Evolutionary conservation across 53 echinoderm and acorn worm genomes (phyloP).

Genomic region (Zoroaster sp.): DNA sequence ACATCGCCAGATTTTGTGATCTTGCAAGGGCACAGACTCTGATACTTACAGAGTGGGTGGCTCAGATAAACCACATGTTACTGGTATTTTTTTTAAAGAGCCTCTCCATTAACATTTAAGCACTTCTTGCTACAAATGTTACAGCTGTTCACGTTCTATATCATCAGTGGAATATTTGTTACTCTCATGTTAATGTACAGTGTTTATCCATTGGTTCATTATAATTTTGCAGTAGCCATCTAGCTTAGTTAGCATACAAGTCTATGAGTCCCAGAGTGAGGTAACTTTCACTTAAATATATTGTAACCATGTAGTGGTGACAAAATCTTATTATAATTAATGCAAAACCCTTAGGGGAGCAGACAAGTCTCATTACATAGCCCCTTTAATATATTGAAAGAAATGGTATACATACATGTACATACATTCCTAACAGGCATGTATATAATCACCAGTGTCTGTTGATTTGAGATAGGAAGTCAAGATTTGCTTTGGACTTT

Average conservation of each 20-base stretch:
- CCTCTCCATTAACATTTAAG: background rate
- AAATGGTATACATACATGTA: too few relatives aligned
- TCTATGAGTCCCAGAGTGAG: background rate
- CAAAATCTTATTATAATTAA: background rate
- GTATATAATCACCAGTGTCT: slow-evolving; percentile 13
- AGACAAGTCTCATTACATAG: background rate
- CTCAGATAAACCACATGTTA: slow-evolving; percentile 12
- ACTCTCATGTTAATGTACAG: background rate
- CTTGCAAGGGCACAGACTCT: slow-evolving; percentile 19
- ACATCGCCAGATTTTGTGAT: slow-evolving; percentile 53
- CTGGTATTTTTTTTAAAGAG: background rate
- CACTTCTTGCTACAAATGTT: background rate
- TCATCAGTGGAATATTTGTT: background rate
- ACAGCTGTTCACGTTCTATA: background rate
- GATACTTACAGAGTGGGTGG: slow-evolving; percentile 54
- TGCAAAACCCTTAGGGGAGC: background rate
- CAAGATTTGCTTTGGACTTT: slow-evolving; percentile 34
- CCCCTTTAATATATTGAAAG: background rate
- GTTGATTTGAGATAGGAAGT: slow-evolving; percentile 37
- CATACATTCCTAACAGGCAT: background rate
- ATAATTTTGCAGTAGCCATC: background rate
- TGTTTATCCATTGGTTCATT: background rate
- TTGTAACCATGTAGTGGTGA: background rate
- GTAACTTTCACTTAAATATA: background rate
- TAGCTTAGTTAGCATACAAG: background rate